Evolutionary conservation across 2,888 invertebrate species (phyloP), one percentile per base, ranked within the genome.

Genomic region (Spodoptera picta): DNA sequence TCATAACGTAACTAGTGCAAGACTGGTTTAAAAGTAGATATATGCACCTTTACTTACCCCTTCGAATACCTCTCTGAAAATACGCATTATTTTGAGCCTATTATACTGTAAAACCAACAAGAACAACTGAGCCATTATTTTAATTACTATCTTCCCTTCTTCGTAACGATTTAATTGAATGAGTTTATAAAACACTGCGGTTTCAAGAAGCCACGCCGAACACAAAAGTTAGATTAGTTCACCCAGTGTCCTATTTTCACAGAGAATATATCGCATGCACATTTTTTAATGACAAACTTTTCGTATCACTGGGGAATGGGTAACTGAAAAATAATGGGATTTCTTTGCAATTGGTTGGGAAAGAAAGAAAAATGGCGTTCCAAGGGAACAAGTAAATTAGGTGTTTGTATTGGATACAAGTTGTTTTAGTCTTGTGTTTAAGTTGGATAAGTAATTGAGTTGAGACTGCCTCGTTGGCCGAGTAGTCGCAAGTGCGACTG

Each of bases 221-320:
- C 86, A 88, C 87, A 82, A 82, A 89, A 88, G 87, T 90, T 89
- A 88, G 82, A 90, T 90, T 89, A 88, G 88, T 87, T 88, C 75
- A 62, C 74, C 59, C 57, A 58, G 44, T 71, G 66, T 56, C 44
- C 65, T 45, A 62, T 56, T 68, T 66, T 48, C 47, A 56, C n/a
- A 12, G 42, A 60, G 58, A 60, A 76, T 79, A 71, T 74, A 79
- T 70, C 57, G 76, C 66, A 69, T 69, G 70, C 71, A 69, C 74
- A 78, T 77, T 71, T 76, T 74, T 77, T 71, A 69, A 77, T 69
- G 71, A 67, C 63, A 74, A 74, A 76, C 49, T 79, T 73, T 78
- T 45, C 19, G 49, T 55, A 59, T 66, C 63, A 53, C 51, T 61
- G 14, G 75, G 64, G 64, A 44, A 55, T 65, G 54, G 52, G 53